These are phyloP conservation scores for Nomada hirtipes DNA, from an alignment of 2,888 invertebrate species.

Conservation along the genomic window DNA sequence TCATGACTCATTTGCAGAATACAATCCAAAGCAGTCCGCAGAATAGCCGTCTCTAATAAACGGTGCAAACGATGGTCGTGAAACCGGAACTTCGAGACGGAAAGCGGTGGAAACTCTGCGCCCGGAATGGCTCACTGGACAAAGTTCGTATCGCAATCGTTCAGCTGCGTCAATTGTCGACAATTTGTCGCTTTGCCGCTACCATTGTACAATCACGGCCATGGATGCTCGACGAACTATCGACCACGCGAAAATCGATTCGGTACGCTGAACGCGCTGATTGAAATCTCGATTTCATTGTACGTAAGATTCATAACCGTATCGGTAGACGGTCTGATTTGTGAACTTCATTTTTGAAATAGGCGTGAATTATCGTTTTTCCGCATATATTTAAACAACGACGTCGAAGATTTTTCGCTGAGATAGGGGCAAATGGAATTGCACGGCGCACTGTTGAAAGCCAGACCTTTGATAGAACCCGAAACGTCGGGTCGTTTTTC, in stretches of 20 bases:
- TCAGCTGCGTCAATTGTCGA: conserved; percentile 69
- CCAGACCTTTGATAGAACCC: conserved; percentile 10
- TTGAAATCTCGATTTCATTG: conserved; percentile 48
- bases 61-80: not conserved
- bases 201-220: conserved; percentile 36
- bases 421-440: not conserved
- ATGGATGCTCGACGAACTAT: conserved; percentile 26
- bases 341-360: not conserved
- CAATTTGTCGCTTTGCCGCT: conserved; percentile 70
- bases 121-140: conserved; percentile 40
- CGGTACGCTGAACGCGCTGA: conserved; percentile 45
- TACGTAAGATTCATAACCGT: conserved; percentile 20
- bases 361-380: too few species aligned
- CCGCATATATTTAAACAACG: not conserved
- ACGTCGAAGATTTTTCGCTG: not conserved
- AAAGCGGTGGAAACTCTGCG: conserved; percentile 51
- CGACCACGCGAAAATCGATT: conserved; percentile 54
- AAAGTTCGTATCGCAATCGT: conserved; percentile 73
- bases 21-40: not conserved
- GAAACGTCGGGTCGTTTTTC: conserved; percentile 38
- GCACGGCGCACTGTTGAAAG: not conserved
- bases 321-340: too few species aligned
- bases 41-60: conserved; percentile 21
- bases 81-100: conserved; percentile 47
- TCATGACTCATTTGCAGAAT: not conserved